These are phyloP conservation scores for Otocyon megalotis DNA, from an alignment of 2,113 vertebrate species.

Conservation along the genomic window DNA sequence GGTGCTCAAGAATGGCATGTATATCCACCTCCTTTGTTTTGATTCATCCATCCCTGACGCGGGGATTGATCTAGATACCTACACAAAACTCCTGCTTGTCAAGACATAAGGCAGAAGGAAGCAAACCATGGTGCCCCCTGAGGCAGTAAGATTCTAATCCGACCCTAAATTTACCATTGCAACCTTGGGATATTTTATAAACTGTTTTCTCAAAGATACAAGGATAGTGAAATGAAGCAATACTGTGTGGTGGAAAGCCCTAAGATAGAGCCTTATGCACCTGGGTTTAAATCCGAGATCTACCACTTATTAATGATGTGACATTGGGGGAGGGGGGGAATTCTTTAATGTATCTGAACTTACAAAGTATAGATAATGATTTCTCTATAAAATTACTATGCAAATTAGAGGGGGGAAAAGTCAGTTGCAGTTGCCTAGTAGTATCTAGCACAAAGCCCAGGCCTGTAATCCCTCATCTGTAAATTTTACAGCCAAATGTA, in stretches of 20 bases:
- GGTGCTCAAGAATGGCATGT: not conserved
- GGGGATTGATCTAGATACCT: not conserved
- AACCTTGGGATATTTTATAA: not conserved
- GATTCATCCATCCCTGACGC: not conserved
- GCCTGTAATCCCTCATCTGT: not conserved
- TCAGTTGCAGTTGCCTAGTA: not conserved
- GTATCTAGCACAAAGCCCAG: not conserved
- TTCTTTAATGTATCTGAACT: conserved; percentile 15
- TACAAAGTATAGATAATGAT: not conserved
- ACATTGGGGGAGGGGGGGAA: not conserved
- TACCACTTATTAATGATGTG: not conserved
- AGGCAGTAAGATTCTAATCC: not conserved
- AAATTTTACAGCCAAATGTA: not conserved
- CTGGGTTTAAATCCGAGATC: not conserved
- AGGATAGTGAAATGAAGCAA: conserved; percentile 15
- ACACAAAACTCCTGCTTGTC: not conserved
- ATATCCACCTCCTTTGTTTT: not conserved
- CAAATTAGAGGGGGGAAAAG: not conserved
- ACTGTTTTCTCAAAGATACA: not conserved
- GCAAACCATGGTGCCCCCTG: not conserved
- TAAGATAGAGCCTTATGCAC: not conserved
- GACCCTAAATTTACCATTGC: not conserved
- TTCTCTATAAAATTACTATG: not conserved
- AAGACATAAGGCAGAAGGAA: not conserved
- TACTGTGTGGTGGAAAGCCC: not conserved